phyloP scores from a whole-genome alignment of 2,797 vertebrate genomes.

The Margarornis squamiger region DNA sequence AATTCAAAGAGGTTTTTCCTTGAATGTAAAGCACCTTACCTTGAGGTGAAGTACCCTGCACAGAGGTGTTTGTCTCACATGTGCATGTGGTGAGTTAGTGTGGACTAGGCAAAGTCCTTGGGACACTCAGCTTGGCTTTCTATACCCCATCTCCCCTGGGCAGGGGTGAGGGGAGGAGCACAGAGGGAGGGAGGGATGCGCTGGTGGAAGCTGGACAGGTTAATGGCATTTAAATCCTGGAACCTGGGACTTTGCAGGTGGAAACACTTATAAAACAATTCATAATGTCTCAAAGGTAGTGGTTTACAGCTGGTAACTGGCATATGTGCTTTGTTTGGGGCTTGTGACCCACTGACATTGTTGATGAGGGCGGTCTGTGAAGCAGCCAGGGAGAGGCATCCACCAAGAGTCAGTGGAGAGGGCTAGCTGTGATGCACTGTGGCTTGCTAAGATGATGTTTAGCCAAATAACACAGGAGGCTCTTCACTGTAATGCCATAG shows the following conservation, averaged over 20 bases:
- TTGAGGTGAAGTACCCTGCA: neutral
- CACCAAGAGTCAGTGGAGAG: fast-evolving
- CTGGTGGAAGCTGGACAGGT: neutral
- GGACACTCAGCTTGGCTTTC: neutral
- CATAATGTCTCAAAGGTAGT: neutral
- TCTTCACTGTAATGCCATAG: fast-evolving
- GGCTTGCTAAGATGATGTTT: neutral
- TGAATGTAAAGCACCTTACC: neutral
- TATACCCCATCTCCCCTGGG: fast-evolving
- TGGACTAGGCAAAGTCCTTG: neutral
- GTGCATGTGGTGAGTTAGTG: fast-evolving
- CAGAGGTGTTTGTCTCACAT: fast-evolving
- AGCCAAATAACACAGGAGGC: neutral
- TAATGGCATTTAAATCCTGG: neutral
- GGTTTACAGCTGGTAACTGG: neutral
- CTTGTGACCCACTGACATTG: neutral
- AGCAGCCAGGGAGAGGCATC: neutral
- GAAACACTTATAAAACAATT: neutral
- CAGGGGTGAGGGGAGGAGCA: neutral
- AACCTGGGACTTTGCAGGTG: neutral
- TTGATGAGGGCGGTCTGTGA: fast-evolving
- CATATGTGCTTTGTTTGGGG: neutral
- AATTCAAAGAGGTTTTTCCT: neutral
- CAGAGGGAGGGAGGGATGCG: neutral
- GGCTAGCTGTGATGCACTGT: neutral